Evolutionary conservation across 2,113 vertebrate genomes (phyloP).

Genomic region (Pseudorectes ferrugineus): DNA sequence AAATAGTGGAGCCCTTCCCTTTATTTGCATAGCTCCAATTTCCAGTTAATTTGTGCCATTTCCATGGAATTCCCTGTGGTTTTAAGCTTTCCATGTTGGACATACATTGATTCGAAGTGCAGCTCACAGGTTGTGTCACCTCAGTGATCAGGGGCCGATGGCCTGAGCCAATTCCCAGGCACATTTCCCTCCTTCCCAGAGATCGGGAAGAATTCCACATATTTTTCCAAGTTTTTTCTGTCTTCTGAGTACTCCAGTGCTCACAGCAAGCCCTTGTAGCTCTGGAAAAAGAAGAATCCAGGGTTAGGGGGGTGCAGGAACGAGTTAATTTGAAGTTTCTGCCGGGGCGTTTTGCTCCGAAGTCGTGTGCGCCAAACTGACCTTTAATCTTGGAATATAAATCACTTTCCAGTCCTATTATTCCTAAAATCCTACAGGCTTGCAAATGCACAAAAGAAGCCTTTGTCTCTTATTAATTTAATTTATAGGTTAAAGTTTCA

Average conservation of each 20-base stretch:
- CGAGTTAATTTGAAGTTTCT: conserved; percentile 33
- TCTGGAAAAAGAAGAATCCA: background rate
- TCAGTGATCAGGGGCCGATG: background rate
- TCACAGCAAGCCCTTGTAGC: background rate
- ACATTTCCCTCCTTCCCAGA: accelerated
- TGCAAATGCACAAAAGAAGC: conserved; percentile 55
- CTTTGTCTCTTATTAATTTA: conserved; percentile 71
- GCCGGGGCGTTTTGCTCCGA: conserved; percentile 1
- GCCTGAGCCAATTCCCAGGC: background rate
- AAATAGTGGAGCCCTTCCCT: background rate
- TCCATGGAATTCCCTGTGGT: background rate
- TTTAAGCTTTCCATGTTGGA: background rate
- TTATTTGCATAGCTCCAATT: background rate
- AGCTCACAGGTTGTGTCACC: background rate
- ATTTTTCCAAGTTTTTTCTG: background rate
- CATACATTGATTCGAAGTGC: accelerated
- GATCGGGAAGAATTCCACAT: background rate
- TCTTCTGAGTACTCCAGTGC: background rate
- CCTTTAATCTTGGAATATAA: conserved; percentile 72
- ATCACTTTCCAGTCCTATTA: conserved; percentile 73
- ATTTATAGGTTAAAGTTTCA: conserved; percentile 71
- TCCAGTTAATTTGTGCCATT: background rate
- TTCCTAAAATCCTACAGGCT: conserved; percentile 71
- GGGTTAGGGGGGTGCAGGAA: background rate
- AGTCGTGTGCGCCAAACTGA: conserved; percentile 57